Evolutionary conservation across 2,113 vertebrate species (phyloP), one percentile per base, ranked within the genome.

Genomic region (Pelecanoides urinatrix): DNA sequence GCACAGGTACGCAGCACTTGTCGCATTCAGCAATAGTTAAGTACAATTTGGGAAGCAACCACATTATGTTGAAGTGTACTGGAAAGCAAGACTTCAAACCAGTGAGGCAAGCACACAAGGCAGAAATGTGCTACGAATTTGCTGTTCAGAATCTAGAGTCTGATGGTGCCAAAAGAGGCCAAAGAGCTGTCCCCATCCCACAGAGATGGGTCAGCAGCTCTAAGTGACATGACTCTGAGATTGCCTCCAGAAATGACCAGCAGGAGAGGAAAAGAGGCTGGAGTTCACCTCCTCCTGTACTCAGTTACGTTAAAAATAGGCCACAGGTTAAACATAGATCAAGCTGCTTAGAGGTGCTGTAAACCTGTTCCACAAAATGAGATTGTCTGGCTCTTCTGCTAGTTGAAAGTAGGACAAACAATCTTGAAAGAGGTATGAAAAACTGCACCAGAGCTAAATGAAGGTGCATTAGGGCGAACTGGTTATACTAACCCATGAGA

Each of bases 331-430:
- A 95, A 92, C 92, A 97, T 50, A 95, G 81, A 76, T 56, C 75
- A 78, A 90, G 91, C 78, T 90, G 86, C 89, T 90, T 50, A 90
- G 61, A 90, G 47, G 12, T 71, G n/a, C 36, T 92, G 85, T 90
- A 96, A 97, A 97, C 89, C 81, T 90, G 89, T 92, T 95, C 90
- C 65, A 83, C 71, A 92, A 92, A 96, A 88, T 92, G 34, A 93
- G 56, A 80, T 68, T 95, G 83, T 44, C 91, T 96, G 90, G 53
- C 34, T 82, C 73, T 81, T 91, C 34, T 81, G 40, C 70, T 62
- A 75, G 58, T 56, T 91, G 66, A 92, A 96, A 95, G 79, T 38
- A 86, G 75, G 75, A 90, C 86, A 95, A 93, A 83, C 63, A 88
- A 63, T 77, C 76, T 94, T 88, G 90, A 94, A 90, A 95, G 91